Evolutionary conservation across 1,140 invertebrate genomes (phyloP), one percentile per base, ranked within the genome.

Genomic region (Carposina sasakii): DNA sequence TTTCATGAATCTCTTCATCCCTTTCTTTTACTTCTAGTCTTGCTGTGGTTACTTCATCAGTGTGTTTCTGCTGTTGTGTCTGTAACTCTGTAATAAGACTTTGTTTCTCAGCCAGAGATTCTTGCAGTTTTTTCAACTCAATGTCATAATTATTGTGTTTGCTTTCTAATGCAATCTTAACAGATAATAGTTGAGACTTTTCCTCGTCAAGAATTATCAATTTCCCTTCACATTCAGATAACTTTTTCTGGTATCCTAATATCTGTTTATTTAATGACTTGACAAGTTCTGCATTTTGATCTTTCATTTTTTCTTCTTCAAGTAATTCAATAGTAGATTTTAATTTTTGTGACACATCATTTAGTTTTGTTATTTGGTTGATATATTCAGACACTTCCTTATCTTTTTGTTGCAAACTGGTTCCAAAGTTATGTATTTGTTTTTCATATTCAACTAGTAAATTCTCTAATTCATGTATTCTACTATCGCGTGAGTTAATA

Each of bases 1-100:
- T 78, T 74, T 84, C 75, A 28, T 87, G 81, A 49, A 90, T 85
- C 60, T 89, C 87, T 67, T 86, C 69, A 57, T 90, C 84, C 57
- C 87, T 89, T 30, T 85, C 73, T 55, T 78, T 81, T 19, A 83
- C 71, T 67, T 87, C 72, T n/a, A 60, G 26, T 45, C 81, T 58
- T 6, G 86, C 56, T 52, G 71, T 58, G 43, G 66, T 57, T 43
- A 86, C 76, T 57, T 85, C 77, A 44, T 81, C 81, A 23, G 52
- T 23, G 46, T 76, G 67, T 52, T 77, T 81, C 41, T 78, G 65
- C 49, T 81, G 78, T 20, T 75, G 78, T 3, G 49, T 48, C 45
- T 83, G 72, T 30, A 87, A 65, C 51, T 86, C 77, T 45, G 77
- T 72, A 31, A 85, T 74, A 26, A 65, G 21, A 22, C 20, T 46